Conservation (phyloP, 1,140 invertebrate species). For the Elysia chlorotica region DNA sequence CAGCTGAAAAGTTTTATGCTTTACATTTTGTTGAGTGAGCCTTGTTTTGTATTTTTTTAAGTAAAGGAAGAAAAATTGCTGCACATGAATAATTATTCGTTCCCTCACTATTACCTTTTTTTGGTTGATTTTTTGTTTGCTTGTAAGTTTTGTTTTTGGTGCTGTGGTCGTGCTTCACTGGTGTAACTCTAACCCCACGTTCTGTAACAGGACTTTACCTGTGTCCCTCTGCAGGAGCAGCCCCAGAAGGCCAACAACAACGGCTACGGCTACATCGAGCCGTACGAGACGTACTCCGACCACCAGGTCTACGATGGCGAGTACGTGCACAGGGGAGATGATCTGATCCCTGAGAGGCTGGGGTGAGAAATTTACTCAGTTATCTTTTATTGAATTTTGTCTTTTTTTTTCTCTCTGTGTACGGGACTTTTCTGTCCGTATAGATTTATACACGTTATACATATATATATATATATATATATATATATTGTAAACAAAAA, state of each 20-base stretch:
- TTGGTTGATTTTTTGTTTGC: no score
- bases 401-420: no score
- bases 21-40: no score
- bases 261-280: constrained; percentile 19
- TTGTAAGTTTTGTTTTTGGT: no score
- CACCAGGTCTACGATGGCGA: constrained; percentile 19
- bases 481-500: background rate
- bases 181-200: no score
- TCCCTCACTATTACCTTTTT: no score
- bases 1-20: no score
- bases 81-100: no score
- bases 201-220: background rate
- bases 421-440: background rate
- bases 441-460: background rate
- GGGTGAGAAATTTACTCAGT: background rate
- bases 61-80: no score
- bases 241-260: constrained; percentile 20
- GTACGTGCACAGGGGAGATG: constrained; percentile 15
- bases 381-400: background rate
- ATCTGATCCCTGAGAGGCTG: constrained; percentile 16
- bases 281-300: constrained; percentile 16
- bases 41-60: no score
- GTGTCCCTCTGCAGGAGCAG: constrained; percentile 3
- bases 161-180: no score
- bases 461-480: background rate